Evolutionary conservation across 2,888 invertebrate species (phyloP).

Genomic region (Drymonia ruficornis): DNA sequence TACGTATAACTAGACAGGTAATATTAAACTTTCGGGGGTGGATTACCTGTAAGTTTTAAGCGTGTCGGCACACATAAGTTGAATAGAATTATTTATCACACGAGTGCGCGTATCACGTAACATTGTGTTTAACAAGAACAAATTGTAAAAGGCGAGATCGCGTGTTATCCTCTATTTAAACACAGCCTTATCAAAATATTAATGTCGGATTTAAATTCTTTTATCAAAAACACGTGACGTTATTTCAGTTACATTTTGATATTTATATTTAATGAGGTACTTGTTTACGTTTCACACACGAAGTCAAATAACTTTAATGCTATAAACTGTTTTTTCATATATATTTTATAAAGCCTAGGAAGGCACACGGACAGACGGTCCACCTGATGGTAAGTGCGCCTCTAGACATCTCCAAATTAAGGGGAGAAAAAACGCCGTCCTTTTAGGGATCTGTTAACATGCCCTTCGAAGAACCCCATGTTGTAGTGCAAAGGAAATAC

Average conservation of each 20-base stretch:
- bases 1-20: conserved; percentile 27
- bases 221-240: conserved; percentile 37
- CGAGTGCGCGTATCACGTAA: conserved; percentile 46
- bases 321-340: no score
- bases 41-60: conserved; percentile 30
- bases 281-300: not conserved
- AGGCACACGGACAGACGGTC: no score
- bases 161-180: conserved; percentile 58
- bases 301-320: no score
- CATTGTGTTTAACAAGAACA: conserved; percentile 57
- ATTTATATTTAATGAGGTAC: not conserved
- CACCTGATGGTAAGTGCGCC: no score
- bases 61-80: conserved; percentile 33
- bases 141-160: conserved; percentile 55
- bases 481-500: no score
- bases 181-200: conserved; percentile 49
- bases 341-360: no score
- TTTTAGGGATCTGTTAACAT: no score
- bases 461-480: no score
- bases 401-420: no score
- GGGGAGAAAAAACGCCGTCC: no score
- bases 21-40: conserved; percentile 25
- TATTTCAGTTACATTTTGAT: conserved; percentile 14
- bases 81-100: conserved; percentile 35
- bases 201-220: conserved; percentile 43